phyloP scores from a whole-genome alignment of 2,888 invertebrate genomes.

The Dusona sp. region DNA sequence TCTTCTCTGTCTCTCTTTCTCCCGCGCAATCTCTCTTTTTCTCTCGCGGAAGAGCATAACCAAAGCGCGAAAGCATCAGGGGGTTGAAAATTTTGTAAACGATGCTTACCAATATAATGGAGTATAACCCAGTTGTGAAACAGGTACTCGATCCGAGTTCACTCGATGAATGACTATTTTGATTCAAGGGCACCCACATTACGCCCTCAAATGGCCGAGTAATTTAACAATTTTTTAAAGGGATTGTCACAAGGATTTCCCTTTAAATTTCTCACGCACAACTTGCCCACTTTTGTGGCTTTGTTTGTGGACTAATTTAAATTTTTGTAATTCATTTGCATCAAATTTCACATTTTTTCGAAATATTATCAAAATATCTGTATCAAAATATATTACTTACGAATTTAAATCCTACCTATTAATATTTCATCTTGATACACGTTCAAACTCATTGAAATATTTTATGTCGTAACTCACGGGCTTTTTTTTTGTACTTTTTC shows the following conservation, averaged over 20 bases:
- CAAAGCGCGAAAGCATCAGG: constrained; percentile 34
- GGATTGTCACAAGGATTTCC: background rate
- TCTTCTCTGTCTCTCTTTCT: constrained; percentile 64
- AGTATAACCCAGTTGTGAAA: constrained; percentile 42
- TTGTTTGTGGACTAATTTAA: background rate
- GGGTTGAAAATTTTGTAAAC: constrained; percentile 69
- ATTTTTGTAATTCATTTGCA: background rate
- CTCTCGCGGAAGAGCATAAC: constrained; percentile 48
- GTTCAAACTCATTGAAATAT: background rate
- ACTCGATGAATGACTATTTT: constrained; percentile 21
- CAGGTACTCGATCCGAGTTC: constrained; percentile 50
- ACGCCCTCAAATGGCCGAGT: background rate
- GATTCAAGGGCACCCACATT: constrained; percentile 32
- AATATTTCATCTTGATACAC: background rate
- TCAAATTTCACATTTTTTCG: background rate
- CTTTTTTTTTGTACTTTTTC: constrained; percentile 1
- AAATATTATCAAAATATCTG: background rate
- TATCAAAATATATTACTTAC: background rate
- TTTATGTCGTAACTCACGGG: too few species aligned
- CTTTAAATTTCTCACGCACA: background rate
- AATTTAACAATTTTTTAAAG: constrained; percentile 2
- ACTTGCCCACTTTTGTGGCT: background rate
- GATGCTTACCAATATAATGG: constrained; percentile 55
- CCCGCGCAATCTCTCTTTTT: constrained; percentile 62
- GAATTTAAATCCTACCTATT: background rate